Evolutionary conservation across 2,888 invertebrate genomes (phyloP), one percentile per base, ranked within the genome.

Genomic region (Neoscelio sp.): DNA sequence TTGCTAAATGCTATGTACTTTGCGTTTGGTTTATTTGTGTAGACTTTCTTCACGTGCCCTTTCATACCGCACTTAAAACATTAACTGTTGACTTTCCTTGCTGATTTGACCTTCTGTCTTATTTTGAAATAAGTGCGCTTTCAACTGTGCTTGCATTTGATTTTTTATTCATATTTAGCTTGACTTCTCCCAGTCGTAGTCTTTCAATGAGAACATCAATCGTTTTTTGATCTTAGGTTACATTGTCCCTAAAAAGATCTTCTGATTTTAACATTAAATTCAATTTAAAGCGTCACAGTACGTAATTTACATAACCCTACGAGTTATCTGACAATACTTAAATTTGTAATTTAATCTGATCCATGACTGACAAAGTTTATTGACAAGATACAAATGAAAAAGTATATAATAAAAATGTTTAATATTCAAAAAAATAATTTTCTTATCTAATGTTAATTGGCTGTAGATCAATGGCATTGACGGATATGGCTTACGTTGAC

Each of bases 231-330:
- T n/a, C n/a, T n/a, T n/a, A n/a, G n/a, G n/a, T n/a, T n/a, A n/a
- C n/a, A n/a, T n/a, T n/a, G n/a, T n/a, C n/a, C n/a, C n/a, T n/a
- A n/a, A 75, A 82, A 8, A 82, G 8, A 13, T 65, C 80, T 54
- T 83, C 83, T 4, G 70, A 65, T 74, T 84, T 84, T 48, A 83
- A 60, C 33, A 81, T 75, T 81, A 83, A 40, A 68, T 84, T 78
- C 18, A 84, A 56, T 44, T 85, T 84, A 44, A 84, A 84, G 15
- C 68, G 81, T 82, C 83, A 84, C 18, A 84, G 80, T 10, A 58
- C 73, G 62, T 83, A 85, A 44, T 85, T 85, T 7, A 80, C 67
- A 26, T 64, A 38, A n/a, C 81, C 82, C 65, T 78, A 62, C 17
- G 40, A 40, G 23, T 85, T 78, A 54, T 83, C 81, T 28, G 80